Conservation (phyloP, 2,797 vertebrate species). For the Zenarchopterus dispar region DNA sequence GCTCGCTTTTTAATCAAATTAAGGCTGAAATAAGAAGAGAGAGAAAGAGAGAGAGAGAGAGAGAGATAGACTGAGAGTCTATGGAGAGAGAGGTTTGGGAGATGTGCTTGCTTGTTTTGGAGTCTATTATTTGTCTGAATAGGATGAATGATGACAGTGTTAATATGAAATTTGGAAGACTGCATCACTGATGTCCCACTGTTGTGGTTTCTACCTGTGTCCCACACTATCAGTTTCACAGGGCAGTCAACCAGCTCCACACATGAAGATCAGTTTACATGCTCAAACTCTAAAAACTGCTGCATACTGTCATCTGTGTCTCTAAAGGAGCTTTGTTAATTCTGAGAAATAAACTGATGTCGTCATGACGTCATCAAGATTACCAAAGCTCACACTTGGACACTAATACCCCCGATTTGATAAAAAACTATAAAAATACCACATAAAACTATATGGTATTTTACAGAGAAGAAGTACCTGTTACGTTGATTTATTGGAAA, state of each 20-base stretch:
- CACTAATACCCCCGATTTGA: too few relatives aligned
- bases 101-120: slow-evolving; percentile 63
- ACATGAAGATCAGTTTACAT: not conserved
- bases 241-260: slow-evolving; percentile 13
- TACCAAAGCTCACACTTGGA: not conserved
- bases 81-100: slow-evolving; percentile 48
- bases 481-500: slow-evolving; percentile 20
- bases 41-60: slow-evolving; percentile 29
- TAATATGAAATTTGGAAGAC: slow-evolving; percentile 65
- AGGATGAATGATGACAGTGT: slow-evolving; percentile 69
- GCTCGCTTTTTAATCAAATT: slow-evolving; percentile 99
- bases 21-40: slow-evolving; percentile 87
- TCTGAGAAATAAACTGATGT: slow-evolving; percentile 1
- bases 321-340: slow-evolving; percentile 2
- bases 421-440: too few relatives aligned
- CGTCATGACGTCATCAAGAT: slow-evolving; percentile 19
- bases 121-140: slow-evolving; percentile 72
- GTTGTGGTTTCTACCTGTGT: slow-evolving; percentile 24
- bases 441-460: not conserved
- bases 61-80: slow-evolving; percentile 13
- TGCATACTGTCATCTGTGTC: not conserved
- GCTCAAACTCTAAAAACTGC: slow-evolving; percentile 2
- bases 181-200: slow-evolving; percentile 41
- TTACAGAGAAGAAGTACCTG: not conserved
- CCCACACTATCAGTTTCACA: not conserved